These are phyloP conservation scores for Morphnarchus princeps DNA, from an alignment of 2,113 vertebrate genomes.

Conservation along the genomic window DNA sequence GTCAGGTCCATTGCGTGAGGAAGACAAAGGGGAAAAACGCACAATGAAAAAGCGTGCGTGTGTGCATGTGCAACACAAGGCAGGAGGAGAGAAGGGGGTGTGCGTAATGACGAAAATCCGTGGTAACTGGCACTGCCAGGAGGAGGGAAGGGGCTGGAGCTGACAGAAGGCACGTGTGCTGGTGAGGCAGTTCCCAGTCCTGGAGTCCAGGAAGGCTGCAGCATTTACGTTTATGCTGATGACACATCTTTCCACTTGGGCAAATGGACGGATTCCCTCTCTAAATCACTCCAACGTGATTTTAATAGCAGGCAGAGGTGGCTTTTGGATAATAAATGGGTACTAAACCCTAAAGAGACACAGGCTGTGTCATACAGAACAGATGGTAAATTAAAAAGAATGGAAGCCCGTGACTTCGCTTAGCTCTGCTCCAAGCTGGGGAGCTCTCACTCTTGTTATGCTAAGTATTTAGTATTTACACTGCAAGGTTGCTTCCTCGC, in stretches of 20 bases:
- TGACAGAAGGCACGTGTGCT: fast-evolving
- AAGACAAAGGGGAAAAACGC: background rate
- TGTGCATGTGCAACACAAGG: background rate
- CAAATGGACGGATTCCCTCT: conserved; percentile 63
- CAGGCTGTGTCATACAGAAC: conserved; percentile 68
- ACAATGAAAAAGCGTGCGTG: background rate
- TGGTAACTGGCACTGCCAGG: background rate
- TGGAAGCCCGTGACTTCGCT: conserved; percentile 43
- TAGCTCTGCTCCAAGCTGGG: conserved; percentile 37
- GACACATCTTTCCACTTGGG: conserved; percentile 57
- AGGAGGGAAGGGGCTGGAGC: background rate
- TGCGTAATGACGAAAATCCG: fast-evolving
- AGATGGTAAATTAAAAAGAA: conserved; percentile 75
- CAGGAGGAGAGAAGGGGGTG: background rate
- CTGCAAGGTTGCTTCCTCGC: conserved; percentile 36
- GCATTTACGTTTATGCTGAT: conserved; percentile 56
- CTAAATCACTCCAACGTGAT: conserved; percentile 66
- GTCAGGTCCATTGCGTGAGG: background rate
- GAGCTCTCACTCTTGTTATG: conserved; percentile 58
- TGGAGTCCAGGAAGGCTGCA: background rate
- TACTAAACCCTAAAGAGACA: conserved; percentile 73
- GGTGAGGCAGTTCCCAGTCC: conserved; percentile 2
- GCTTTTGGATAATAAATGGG: conserved; percentile 73
- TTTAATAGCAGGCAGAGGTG: conserved; percentile 72
- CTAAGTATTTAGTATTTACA: conserved; percentile 69